These are phyloP conservation scores for Eupleurogrammus muticus DNA, from an alignment of 2,797 vertebrate species.

Conservation along the genomic window DNA sequence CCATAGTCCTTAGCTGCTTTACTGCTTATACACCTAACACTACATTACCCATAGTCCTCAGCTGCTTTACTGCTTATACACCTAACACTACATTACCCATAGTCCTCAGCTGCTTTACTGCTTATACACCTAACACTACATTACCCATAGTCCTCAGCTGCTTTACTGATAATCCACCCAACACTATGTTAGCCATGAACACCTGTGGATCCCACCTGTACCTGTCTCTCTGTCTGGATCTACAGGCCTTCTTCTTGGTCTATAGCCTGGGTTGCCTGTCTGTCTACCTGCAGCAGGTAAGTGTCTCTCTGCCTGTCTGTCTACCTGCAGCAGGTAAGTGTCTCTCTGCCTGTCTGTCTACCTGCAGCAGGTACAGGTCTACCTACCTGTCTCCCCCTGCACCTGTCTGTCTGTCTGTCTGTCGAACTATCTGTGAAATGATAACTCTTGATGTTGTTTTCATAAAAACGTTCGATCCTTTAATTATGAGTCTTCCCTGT, in stretches of 20 bases:
- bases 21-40: no score
- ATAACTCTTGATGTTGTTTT: not conserved
- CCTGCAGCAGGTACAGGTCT: conserved; percentile 57
- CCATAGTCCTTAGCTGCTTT: no score
- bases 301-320: conserved; percentile 1
- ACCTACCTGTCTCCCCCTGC: conserved; percentile 1
- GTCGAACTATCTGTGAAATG: not conserved
- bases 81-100: no score
- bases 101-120: no score
- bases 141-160: no score
- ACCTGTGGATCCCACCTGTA: not conserved
- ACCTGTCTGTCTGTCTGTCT: conserved; percentile 12
- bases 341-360: conserved; percentile 18
- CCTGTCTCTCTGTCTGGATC: conserved; percentile 17
- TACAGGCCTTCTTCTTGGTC: conserved; percentile 94
- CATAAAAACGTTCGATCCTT: not conserved
- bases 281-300: conserved; percentile 76
- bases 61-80: no score
- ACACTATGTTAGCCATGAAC: no score
- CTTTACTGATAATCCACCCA: no score
- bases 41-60: no score
- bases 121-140: no score
- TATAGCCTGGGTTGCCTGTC: conserved; percentile 92
- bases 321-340: not conserved
- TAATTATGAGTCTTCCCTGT: not conserved